Evolutionary conservation across 1,140 invertebrate species (phyloP).

Genomic region (Saccostrea glomerata): DNA sequence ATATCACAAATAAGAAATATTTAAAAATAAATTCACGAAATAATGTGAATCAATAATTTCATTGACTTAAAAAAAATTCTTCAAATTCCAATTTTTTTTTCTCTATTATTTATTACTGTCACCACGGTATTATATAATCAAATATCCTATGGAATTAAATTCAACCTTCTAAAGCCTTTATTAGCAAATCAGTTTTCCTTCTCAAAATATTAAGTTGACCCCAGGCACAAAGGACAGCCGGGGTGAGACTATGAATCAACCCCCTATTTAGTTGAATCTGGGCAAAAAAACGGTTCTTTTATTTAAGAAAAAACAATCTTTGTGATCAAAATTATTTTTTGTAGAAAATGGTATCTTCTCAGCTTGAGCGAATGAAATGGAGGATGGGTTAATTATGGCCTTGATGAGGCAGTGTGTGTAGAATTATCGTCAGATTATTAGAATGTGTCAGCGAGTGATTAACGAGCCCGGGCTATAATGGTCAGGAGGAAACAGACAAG

Average conservation of each 20-base stretch:
- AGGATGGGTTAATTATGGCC: slow-evolving; percentile 27
- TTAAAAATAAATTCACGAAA: no score
- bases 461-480: background rate
- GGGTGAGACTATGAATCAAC: background rate
- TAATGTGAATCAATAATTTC: no score
- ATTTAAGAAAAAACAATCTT: slow-evolving; percentile 33
- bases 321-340: slow-evolving; percentile 30
- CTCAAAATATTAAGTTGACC: background rate
- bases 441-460: slow-evolving; percentile 21
- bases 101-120: no score
- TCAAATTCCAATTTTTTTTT: no score
- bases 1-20: no score
- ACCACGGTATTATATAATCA: no score
- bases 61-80: no score
- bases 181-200: no score
- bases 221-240: background rate
- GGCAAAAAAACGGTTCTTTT: slow-evolving; percentile 1
- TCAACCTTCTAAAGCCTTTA: no score
- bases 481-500: background rate
- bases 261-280: background rate
- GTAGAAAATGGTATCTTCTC: background rate
- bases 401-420: slow-evolving; percentile 35
- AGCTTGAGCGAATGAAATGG: background rate
- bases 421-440: slow-evolving; percentile 32
- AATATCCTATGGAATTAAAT: no score